A percentile compares a stretch with the other conserved stretches of the same genome.
phyloP scores from a whole-genome alignment of 2,113 vertebrate genomes.

The Leptodactylus fuscus region DNA sequence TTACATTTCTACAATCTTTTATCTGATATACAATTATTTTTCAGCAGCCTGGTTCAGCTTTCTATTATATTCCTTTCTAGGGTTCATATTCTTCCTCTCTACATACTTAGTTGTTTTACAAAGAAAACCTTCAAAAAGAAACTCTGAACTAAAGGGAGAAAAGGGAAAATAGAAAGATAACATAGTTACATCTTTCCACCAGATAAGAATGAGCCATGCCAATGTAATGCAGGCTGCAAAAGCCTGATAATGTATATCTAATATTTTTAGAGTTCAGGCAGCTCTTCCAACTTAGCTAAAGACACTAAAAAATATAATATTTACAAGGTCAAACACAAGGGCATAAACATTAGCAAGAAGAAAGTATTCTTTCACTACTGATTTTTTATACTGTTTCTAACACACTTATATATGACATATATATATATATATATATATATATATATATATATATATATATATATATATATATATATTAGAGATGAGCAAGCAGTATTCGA shows the following conservation, averaged over 20 bases:
- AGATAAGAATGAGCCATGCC: slow-evolving; percentile 56
- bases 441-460: too few species aligned
- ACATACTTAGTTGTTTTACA: slow-evolving; percentile 54
- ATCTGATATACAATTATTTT: slow-evolving; percentile 58
- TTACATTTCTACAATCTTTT: slow-evolving; percentile 33
- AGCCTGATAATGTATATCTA: slow-evolving; percentile 53
- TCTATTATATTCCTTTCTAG: slow-evolving; percentile 51
- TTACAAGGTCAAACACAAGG: slow-evolving; percentile 49
- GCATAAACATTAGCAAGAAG: not conserved
- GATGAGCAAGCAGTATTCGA: too few species aligned
- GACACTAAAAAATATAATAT: not conserved
- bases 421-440: not conserved
- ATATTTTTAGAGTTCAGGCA: slow-evolving; percentile 36
- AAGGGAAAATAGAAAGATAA: slow-evolving; percentile 51
- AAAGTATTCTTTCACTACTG: not conserved
- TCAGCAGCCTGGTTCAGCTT: slow-evolving; percentile 50
- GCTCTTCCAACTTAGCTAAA: slow-evolving; percentile 2
- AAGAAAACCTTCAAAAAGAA: slow-evolving; percentile 57
- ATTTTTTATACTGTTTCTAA: not conserved
- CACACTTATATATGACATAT: too few species aligned
- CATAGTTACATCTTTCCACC: slow-evolving; percentile 44
- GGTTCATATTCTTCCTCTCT: slow-evolving; percentile 53
- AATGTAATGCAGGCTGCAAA: slow-evolving; percentile 40
- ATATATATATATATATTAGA: too few species aligned
- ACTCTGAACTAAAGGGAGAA: slow-evolving; percentile 48